Conservation (phyloP, 2,113 vertebrate genomes). For the Heterotis niloticus region DNA sequence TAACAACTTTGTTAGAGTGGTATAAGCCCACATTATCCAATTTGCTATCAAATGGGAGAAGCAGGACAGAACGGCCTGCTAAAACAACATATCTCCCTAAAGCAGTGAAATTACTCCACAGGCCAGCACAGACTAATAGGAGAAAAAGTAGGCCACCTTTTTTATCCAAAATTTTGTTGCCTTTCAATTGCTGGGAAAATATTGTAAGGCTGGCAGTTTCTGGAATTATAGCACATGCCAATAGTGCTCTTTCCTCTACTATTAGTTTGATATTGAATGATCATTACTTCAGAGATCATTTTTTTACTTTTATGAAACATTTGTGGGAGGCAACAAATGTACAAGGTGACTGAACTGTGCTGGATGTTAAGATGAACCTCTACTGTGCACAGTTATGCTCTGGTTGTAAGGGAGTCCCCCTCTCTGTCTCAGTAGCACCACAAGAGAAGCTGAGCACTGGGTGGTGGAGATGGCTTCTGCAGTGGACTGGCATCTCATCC, state of each 20-base stretch:
- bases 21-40: slow-evolving; percentile 38
- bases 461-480: no score
- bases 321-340: no score
- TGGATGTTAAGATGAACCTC: no score
- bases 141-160: slow-evolving; percentile 24
- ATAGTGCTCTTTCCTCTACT: neutral
- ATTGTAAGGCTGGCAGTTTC: slow-evolving; percentile 22
- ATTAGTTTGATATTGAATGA: neutral
- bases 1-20: slow-evolving; percentile 31
- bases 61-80: slow-evolving; percentile 2
- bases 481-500: no score
- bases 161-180: slow-evolving; percentile 23
- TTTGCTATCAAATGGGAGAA: slow-evolving; percentile 35
- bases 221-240: slow-evolving; percentile 23
- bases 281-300: neutral
- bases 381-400: no score
- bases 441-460: no score
- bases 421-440: no score
- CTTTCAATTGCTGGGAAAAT: slow-evolving; percentile 23
- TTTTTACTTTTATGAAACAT: no score
- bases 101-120: slow-evolving; percentile 32
- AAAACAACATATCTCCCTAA: slow-evolving; percentile 37
- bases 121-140: slow-evolving; percentile 7
- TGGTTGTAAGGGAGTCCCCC: no score
- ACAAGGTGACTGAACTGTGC: no score